phyloP scores from a whole-genome alignment of 2,113 vertebrate species.

The Loxodonta africana region DNA sequence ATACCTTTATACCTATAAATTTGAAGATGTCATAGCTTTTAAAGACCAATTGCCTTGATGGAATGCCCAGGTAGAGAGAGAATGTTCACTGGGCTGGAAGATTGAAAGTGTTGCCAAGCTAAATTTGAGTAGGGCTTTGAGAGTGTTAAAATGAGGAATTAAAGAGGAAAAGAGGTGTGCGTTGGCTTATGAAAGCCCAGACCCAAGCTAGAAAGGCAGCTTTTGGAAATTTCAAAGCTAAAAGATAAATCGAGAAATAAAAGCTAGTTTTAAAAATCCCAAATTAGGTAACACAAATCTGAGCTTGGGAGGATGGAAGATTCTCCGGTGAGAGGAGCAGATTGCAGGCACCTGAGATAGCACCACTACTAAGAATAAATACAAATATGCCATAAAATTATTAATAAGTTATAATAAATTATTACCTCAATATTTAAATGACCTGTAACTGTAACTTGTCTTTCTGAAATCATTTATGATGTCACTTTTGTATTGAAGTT shows the following conservation, averaged over 20 bases:
- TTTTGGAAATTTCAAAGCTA: neutral
- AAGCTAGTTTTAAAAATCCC: constrained; percentile 4
- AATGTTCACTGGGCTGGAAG: neutral
- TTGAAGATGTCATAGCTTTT: neutral
- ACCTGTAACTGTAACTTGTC: neutral
- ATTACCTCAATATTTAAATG: constrained; percentile 1
- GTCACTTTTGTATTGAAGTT: neutral
- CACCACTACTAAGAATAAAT: neutral
- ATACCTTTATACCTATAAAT: neutral
- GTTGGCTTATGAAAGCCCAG: neutral
- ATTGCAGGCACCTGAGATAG: neutral
- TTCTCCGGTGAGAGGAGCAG: neutral
- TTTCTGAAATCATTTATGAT: neutral
- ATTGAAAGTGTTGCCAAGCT: neutral
- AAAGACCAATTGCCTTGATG: neutral
- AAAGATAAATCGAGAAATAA: neutral
- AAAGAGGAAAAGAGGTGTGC: neutral
- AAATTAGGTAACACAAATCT: neutral
- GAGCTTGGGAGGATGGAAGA: neutral
- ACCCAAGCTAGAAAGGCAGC: neutral
- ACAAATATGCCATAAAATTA: neutral
- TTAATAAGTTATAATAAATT: neutral
- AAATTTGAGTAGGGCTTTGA: neutral
- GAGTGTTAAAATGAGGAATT: neutral
- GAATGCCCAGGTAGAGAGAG: neutral